phyloP scores from a whole-genome alignment of 2,888 invertebrate species.

The Mimachlamys varia region DNA sequence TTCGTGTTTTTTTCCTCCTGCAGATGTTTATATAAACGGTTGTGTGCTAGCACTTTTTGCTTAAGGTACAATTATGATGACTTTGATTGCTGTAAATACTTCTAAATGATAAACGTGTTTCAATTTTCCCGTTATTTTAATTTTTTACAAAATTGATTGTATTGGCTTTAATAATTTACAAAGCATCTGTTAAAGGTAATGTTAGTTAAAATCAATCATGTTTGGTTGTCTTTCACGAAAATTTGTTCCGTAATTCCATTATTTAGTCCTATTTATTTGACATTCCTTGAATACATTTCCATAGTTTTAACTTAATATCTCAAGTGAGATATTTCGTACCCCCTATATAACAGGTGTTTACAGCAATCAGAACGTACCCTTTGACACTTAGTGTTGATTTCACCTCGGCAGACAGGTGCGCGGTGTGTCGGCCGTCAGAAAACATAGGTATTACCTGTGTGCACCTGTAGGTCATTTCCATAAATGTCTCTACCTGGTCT shows the following conservation, averaged over 20 bases:
- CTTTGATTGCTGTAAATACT: background rate
- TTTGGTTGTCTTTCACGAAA: too few relatives aligned
- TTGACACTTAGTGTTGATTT: constrained; percentile 18
- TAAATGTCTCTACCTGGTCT: constrained; percentile 24
- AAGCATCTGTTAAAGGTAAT: too few relatives aligned
- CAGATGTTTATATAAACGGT: constrained; percentile 13
- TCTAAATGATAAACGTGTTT: background rate
- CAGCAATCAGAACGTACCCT: constrained; percentile 27
- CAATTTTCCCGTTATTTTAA: background rate
- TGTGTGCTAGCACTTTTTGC: background rate
- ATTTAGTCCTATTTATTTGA: too few relatives aligned
- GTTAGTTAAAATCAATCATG: too few relatives aligned
- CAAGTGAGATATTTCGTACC: background rate
- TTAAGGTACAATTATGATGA: background rate
- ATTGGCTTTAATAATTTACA: too few relatives aligned
- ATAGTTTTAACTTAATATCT: background rate
- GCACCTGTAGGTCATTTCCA: constrained; percentile 28
- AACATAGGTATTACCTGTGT: background rate
- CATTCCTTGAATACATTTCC: background rate
- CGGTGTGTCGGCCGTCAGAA: background rate
- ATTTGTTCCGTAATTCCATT: too few relatives aligned
- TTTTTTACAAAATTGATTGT: too few relatives aligned
- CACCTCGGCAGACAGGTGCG: background rate
- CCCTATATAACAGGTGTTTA: background rate
- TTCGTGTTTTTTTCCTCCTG: constrained; percentile 14